Evolutionary conservation across 2,888 invertebrate species (phyloP).

Genomic region (Polydrusus tereticollis): DNA sequence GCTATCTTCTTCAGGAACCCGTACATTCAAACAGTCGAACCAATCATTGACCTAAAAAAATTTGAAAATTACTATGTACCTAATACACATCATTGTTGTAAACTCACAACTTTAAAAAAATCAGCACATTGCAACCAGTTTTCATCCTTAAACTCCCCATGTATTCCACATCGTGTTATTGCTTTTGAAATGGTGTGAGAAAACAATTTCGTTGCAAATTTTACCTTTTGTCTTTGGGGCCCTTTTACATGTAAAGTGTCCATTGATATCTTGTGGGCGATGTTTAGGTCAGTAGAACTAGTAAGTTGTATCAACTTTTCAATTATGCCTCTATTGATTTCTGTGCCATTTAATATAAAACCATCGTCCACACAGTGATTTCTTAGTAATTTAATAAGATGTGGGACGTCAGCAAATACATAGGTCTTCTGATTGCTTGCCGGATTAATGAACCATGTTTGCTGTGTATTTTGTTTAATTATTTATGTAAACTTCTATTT

Average conservation of each 20-base stretch:
- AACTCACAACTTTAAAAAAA: constrained; percentile 14
- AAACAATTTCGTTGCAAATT: no score
- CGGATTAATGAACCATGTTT: constrained; percentile 42
- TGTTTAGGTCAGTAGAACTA: constrained; percentile 39
- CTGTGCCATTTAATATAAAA: constrained; percentile 45
- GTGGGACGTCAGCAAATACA: constrained; percentile 53
- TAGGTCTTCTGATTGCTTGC: constrained; percentile 38
- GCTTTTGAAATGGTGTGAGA: constrained; percentile 46
- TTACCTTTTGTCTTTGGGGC: constrained; percentile 34
- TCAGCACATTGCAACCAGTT: constrained; percentile 20
- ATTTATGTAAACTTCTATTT: constrained; percentile 43
- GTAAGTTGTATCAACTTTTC: constrained; percentile 22
- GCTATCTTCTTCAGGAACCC: neutral
- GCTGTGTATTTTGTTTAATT: constrained; percentile 24
- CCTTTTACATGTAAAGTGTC: constrained; percentile 47
- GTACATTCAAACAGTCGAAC: constrained; percentile 30
- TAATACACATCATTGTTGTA: neutral
- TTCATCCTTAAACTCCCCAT: neutral
- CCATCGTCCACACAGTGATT: constrained; percentile 53
- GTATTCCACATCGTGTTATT: constrained; percentile 26
- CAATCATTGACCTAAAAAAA: constrained; percentile 32
- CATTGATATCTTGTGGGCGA: constrained; percentile 47
- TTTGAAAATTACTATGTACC: neutral
- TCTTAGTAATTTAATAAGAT: constrained; percentile 50
- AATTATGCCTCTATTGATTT: neutral